These are phyloP conservation scores for Bembecia ichneumoniformis DNA, from an alignment of 2,888 invertebrate genomes.

Conservation along the genomic window DNA sequence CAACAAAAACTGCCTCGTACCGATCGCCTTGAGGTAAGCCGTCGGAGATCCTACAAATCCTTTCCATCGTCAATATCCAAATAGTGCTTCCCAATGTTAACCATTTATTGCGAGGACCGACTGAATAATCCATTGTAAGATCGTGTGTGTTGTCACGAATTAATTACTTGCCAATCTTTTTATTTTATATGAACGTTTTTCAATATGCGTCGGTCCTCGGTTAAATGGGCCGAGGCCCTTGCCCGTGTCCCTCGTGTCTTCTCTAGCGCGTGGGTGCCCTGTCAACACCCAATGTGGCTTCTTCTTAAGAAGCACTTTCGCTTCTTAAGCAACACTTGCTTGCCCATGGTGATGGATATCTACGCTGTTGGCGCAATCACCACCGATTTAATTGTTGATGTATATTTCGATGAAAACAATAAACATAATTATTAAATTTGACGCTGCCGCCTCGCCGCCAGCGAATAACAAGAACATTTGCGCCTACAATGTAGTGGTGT, in stretches of 20 bases:
- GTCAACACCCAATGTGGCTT: conserved; percentile 20
- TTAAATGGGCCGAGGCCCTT: conserved; percentile 36
- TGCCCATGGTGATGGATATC: conserved; percentile 44
- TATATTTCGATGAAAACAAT: conserved; percentile 1
- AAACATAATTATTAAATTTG: not conserved
- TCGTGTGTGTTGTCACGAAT: too few species aligned
- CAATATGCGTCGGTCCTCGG: conserved; percentile 39
- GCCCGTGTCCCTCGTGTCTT: conserved; percentile 35
- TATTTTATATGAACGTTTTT: too few species aligned
- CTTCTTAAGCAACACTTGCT: conserved; percentile 69
- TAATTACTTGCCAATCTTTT: too few species aligned
- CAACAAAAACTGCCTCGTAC: conserved; percentile 95
- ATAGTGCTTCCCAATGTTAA: conserved; percentile 52
- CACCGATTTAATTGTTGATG: conserved; percentile 5
- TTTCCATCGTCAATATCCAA: conserved; percentile 20
- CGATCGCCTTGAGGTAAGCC: conserved; percentile 92
- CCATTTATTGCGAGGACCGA: conserved; percentile 46
- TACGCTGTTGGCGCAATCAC: conserved; percentile 46
- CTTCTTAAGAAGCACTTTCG: conserved; percentile 26
- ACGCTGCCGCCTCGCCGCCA: conserved; percentile 12
- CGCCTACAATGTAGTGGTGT: conserved; percentile 45
- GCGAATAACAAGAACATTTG: conserved; percentile 17
- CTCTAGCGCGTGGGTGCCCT: conserved; percentile 43
- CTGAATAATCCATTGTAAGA: conserved; percentile 6
- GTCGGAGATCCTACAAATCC: not conserved